These are phyloP conservation scores for Cotesia vestalis DNA, from an alignment of 1,140 invertebrate genomes.

Conservation along the genomic window DNA sequence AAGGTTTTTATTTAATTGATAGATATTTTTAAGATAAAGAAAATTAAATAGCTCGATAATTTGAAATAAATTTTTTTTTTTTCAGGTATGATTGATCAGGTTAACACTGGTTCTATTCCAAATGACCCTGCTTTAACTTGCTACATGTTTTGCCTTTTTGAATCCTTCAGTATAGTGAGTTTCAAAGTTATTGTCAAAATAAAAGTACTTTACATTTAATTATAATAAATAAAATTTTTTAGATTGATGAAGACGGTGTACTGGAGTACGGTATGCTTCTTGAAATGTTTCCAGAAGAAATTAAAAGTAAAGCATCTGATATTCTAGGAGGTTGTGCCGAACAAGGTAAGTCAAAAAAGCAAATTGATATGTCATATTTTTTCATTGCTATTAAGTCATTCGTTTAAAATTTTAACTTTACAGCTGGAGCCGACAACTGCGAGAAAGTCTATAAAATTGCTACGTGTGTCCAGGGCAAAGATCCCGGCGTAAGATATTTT, in stretches of 20 bases:
- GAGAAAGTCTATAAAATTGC: slow-evolving; percentile 52
- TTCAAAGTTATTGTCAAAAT: slow-evolving; percentile 8
- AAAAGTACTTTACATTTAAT: background rate
- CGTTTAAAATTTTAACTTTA: slow-evolving; percentile 26
- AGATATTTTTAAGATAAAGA: background rate
- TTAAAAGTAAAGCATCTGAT: slow-evolving; percentile 17
- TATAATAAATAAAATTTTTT: slow-evolving; percentile 14
- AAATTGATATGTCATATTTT: background rate
- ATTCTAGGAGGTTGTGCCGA: slow-evolving; percentile 17
- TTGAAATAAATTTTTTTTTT: slow-evolving; percentile 32
- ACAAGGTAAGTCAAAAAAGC: slow-evolving; percentile 21
- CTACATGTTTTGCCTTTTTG: slow-evolving; percentile 60
- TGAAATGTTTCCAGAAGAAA: slow-evolving; percentile 36
- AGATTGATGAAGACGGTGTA: slow-evolving; percentile 35
- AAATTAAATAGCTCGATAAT: background rate
- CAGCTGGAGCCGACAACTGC: slow-evolving; percentile 50
- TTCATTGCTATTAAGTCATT: background rate
- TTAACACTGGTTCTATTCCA: slow-evolving; percentile 44
- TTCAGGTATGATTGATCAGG: slow-evolving; percentile 54
- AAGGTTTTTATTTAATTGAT: slow-evolving; percentile 49
- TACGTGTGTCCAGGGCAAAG: slow-evolving; percentile 45
- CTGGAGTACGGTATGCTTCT: slow-evolving; percentile 34
- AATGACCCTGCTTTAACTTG: slow-evolving; percentile 53
- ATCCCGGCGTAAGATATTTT: slow-evolving; percentile 49
- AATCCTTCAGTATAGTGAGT: slow-evolving; percentile 57